Evolutionary conservation across 1,140 invertebrate genomes (phyloP).

Genomic region (Trypoxylus dichotomus): DNA sequence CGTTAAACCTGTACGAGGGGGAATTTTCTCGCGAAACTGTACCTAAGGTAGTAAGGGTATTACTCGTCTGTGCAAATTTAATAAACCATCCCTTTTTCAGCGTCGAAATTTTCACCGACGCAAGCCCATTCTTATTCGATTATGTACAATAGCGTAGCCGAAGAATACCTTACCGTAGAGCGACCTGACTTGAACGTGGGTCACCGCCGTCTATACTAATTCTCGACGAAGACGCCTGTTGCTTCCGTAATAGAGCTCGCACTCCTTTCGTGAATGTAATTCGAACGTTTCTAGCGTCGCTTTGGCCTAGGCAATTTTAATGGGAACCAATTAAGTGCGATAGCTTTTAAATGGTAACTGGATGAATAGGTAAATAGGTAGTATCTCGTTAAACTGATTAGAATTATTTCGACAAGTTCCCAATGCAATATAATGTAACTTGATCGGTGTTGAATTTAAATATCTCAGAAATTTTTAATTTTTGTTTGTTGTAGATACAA

Average conservation of each 20-base stretch:
- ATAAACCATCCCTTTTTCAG: background rate
- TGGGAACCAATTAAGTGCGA: too few relatives aligned
- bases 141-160: background rate
- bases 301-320: too few relatives aligned
- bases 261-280: too few relatives aligned
- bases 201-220: background rate
- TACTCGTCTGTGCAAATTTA: background rate
- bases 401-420: too few relatives aligned
- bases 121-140: background rate
- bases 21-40: background rate
- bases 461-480: too few relatives aligned
- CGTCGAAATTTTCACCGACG: background rate
- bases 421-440: too few relatives aligned
- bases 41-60: background rate
- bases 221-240: background rate
- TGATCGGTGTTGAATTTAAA: too few relatives aligned
- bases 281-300: too few relatives aligned
- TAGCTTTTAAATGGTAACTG: too few relatives aligned
- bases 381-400: too few relatives aligned
- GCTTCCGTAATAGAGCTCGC: background rate
- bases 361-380: too few relatives aligned
- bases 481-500: too few relatives aligned
- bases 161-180: background rate
- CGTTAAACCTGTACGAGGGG: background rate
- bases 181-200: background rate